Base-by-base conservation (phyloP, 2,113 vertebrate genomes). In the Ariopsis seemanni region DNA sequence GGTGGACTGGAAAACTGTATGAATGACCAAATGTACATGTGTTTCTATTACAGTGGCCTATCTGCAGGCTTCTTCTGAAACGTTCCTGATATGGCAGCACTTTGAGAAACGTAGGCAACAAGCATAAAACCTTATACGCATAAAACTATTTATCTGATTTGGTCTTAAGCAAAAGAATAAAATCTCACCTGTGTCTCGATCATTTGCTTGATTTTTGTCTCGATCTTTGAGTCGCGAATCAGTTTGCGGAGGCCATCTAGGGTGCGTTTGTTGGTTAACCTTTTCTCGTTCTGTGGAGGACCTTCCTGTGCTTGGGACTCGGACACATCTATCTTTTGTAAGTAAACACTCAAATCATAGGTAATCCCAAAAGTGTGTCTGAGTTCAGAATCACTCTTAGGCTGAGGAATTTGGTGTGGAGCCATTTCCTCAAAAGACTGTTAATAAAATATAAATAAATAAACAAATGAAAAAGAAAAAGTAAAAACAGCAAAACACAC, bases 281-380 rank as follows among this genome's bases (percentile, higher is more conserved):
- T 74, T 30, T 34, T 82, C 84, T 84, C 83, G 52, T 65, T n/a
- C 50, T 82, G 65, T 25, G 22, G 18, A 7, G 74, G 52, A 53
- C 77, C 85, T 67, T 78, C 30, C 53, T 80, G 60, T 20, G 22
- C 5, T 8, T 78, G 58, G 50, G 52, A 5, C 50, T 52, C 42
- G 53, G 82, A 22, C 2, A 2, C 80, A 9, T 90, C 91, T 11
- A 91, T 53, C 80, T 80, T 94, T 83, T 89, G 88, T 78, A 95
- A 89, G 53, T 52, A 60, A 80, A 95, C 86, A 15, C 79, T 92
- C 2, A 94, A 78, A 77, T 94, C 91, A 1, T 89, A 88, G 17
- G 85, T 92, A 34, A 95, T 92, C 42, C 92, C 91, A 86, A 95
- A 95, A 0, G 87, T 90, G 63, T 82, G 84, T 89, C 92, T 92